A percentile compares a stretch with the other conserved stretches of the same genome.
Conservation (phyloP, 1,140 invertebrate species). For the Araneus ventricosus region DNA sequence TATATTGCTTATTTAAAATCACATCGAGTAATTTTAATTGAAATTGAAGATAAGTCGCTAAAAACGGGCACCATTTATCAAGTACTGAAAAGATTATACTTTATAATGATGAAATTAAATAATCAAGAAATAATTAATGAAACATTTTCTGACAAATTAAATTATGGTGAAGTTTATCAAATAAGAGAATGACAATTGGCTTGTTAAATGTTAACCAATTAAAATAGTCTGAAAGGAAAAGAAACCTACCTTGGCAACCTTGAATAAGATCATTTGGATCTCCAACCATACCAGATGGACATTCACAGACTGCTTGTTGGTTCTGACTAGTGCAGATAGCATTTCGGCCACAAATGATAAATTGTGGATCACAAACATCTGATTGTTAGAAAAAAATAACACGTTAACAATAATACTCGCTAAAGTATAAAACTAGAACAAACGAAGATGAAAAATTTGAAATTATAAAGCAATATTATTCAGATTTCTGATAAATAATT, state of each 20-base stretch:
- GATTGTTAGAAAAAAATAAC: constrained; percentile 3
- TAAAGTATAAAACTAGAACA: background rate
- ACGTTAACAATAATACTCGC: background rate
- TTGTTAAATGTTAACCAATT: background rate
- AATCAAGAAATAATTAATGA: too few species aligned
- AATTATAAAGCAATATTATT: background rate
- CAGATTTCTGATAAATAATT: too few species aligned
- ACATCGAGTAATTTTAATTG: too few species aligned
- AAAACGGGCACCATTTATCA: too few species aligned
- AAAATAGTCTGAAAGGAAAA: background rate
- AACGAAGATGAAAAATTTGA: background rate
- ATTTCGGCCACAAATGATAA: constrained; percentile 77
- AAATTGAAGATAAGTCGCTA: too few species aligned
- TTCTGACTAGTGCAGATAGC: constrained; percentile 77
- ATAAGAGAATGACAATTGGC: too few species aligned
- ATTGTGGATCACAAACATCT: constrained; percentile 74
- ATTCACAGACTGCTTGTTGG: constrained; percentile 79
- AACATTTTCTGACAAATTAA: too few species aligned
- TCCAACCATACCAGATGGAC: constrained; percentile 78
- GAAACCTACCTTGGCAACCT: constrained; percentile 76
- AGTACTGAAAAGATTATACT: too few species aligned
- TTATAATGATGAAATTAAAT: too few species aligned
- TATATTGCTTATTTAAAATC: too few species aligned
- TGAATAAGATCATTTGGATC: constrained; percentile 77
- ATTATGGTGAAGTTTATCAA: too few species aligned